phyloP scores from a whole-genome alignment of 2,888 invertebrate species.

The Lordiphosa fenestrarum region DNA sequence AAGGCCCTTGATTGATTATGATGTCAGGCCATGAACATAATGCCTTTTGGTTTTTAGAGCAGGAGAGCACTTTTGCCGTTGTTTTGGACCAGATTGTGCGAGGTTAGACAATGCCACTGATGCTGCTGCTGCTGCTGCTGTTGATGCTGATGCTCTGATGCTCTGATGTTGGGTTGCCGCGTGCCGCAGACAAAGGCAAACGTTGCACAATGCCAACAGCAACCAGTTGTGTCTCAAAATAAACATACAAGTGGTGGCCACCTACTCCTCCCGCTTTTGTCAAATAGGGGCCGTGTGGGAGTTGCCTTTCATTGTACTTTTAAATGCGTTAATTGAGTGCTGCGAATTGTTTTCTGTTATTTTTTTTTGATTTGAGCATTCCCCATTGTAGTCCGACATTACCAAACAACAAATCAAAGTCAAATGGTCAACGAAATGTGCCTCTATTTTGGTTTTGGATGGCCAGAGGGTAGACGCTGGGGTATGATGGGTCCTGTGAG shows the following conservation, averaged over 20 bases:
- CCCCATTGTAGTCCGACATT: conserved; percentile 10
- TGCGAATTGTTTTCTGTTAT: conserved; percentile 51
- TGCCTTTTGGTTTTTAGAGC: not conserved
- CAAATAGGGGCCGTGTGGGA: conserved; percentile 18
- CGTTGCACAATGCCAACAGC: conserved; percentile 43
- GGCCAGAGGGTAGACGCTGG: not conserved
- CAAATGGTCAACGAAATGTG: conserved; percentile 45
- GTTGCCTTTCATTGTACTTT: conserved; percentile 51
- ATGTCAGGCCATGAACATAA: not conserved
- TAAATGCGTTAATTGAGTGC: conserved; percentile 73
- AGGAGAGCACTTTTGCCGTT: no score
- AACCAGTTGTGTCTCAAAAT: conserved; percentile 51
- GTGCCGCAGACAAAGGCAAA: conserved; percentile 67
- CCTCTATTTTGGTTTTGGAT: conserved; percentile 4
- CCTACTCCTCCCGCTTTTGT: conserved; percentile 21
- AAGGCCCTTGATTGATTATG: conserved; percentile 2
- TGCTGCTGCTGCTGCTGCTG: conserved; percentile 21
- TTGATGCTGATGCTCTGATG: conserved; percentile 19
- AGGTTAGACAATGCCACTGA: conserved; percentile 34
- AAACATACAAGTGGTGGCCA: conserved; percentile 43
- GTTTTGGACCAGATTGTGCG: conserved; percentile 24
- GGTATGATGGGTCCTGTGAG: not conserved
- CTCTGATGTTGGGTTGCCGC: conserved; percentile 39
- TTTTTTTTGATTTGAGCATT: conserved; percentile 5
- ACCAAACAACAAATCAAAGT: conserved; percentile 48